Conservation (phyloP, 2,888 invertebrate species). For the Patella caerulea region DNA sequence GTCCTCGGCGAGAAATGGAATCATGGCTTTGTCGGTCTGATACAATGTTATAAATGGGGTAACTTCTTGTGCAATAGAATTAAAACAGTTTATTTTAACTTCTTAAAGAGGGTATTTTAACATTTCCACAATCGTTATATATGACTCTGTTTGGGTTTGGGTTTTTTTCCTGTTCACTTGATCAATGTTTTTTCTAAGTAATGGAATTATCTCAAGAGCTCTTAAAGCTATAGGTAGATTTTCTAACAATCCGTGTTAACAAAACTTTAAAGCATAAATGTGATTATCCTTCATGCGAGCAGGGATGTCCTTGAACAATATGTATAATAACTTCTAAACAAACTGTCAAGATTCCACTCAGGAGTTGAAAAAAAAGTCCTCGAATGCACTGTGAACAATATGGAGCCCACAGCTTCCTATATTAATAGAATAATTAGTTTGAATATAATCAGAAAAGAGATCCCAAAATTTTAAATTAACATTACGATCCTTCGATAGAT, state of each 20-base stretch:
- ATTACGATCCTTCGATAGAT: slow-evolving; percentile 21
- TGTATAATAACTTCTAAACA: slow-evolving; percentile 5
- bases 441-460: background rate
- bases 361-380: slow-evolving; percentile 46
- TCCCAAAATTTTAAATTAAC: slow-evolving; percentile 12
- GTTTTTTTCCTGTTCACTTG: background rate
- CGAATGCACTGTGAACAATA: slow-evolving; percentile 54
- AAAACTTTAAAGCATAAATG: slow-evolving; percentile 23
- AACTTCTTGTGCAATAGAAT: slow-evolving; percentile 24
- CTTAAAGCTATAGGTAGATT: slow-evolving; percentile 24
- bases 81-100: slow-evolving; percentile 19
- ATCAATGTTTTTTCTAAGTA: background rate
- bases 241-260: slow-evolving; percentile 29
- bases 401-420: slow-evolving; percentile 60
- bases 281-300: slow-evolving; percentile 20
- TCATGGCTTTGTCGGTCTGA: slow-evolving; percentile 32
- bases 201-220: slow-evolving; percentile 19
- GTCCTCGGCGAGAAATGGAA: slow-evolving; percentile 29
- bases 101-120: slow-evolving; percentile 7
- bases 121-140: no score
- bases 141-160: no score
- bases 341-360: slow-evolving; percentile 35
- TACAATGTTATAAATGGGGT: slow-evolving; percentile 21
- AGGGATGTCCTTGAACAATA: slow-evolving; percentile 22
- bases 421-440: slow-evolving; percentile 13